Conservation (phyloP, 2,113 vertebrate genomes). For the Pomatostomus ruficeps region DNA sequence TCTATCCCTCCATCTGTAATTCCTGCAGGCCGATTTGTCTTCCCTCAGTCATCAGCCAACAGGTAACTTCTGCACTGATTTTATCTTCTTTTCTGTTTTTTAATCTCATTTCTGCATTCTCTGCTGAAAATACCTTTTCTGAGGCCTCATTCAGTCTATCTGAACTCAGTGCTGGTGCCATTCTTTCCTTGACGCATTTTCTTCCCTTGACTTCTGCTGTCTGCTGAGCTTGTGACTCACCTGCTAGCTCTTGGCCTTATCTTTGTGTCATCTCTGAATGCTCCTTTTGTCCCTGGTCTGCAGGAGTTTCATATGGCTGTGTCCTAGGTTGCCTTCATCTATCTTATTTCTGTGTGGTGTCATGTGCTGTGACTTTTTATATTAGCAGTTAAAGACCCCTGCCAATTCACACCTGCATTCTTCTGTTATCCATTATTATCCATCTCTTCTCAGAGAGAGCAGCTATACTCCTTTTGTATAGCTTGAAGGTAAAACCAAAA, state of each 20-base stretch:
- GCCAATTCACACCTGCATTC: not conserved
- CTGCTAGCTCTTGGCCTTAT: not conserved
- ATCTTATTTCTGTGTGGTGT: not conserved
- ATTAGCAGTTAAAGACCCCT: not conserved
- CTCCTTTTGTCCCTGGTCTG: not conserved
- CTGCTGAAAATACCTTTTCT: not conserved
- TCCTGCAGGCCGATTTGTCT: not conserved
- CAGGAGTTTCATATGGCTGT: not conserved
- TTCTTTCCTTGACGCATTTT: not conserved
- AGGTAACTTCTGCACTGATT: not conserved
- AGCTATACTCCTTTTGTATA: not conserved
- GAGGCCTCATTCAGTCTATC: not conserved
- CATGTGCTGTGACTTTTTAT: not conserved
- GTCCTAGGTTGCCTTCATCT: not conserved
- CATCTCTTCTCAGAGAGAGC: not conserved
- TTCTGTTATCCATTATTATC: not conserved
- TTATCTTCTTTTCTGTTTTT: not conserved
- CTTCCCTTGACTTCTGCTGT: not conserved
- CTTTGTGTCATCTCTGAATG: not conserved
- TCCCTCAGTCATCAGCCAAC: not conserved
- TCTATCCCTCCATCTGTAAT: not conserved
- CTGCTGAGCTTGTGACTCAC: not conserved
- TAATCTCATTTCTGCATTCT: not conserved
- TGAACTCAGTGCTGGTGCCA: not conserved
- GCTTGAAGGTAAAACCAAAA: not conserved